Evolutionary conservation across 2,797 vertebrate species (phyloP).

Genomic region (Oreortyx pictus): DNA sequence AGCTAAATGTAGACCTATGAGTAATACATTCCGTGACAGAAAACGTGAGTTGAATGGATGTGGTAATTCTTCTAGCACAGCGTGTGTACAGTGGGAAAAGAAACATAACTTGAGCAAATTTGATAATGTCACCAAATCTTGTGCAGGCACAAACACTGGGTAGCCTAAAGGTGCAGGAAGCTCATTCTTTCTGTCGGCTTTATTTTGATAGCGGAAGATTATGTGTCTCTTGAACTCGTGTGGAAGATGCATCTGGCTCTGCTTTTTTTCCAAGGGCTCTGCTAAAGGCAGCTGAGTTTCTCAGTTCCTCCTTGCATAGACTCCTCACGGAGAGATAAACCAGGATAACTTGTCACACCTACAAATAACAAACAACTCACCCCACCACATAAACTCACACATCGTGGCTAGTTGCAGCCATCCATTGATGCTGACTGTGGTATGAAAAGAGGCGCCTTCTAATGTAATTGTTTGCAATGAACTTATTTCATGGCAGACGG

Average conservation of each 20-base stretch:
- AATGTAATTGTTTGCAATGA: not conserved
- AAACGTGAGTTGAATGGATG: not conserved
- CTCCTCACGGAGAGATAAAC: not conserved
- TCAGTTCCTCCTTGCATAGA: not conserved
- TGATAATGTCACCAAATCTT: not conserved
- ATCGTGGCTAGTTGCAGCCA: not conserved
- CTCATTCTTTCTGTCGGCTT: not conserved
- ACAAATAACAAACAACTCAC: not conserved
- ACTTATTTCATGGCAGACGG: not conserved
- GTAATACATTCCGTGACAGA: not conserved
- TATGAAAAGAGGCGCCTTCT: not conserved
- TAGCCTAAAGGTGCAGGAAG: not conserved
- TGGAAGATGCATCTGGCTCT: not conserved
- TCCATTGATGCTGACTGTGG: not conserved
- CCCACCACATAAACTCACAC: not conserved
- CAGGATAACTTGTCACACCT: not conserved
- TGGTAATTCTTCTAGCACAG: rapidly evolving
- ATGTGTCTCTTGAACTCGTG: not conserved
- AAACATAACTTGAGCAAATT: not conserved
- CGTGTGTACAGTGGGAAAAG: rapidly evolving
- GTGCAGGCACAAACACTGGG: not conserved
- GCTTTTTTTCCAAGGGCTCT: not conserved
- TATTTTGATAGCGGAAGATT: not conserved
- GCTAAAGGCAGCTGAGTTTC: not conserved
- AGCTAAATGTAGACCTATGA: constrained; percentile 9